Base-by-base conservation (phyloP, 1,140 invertebrate genomes). In the Monochamus saltuarius region DNA sequence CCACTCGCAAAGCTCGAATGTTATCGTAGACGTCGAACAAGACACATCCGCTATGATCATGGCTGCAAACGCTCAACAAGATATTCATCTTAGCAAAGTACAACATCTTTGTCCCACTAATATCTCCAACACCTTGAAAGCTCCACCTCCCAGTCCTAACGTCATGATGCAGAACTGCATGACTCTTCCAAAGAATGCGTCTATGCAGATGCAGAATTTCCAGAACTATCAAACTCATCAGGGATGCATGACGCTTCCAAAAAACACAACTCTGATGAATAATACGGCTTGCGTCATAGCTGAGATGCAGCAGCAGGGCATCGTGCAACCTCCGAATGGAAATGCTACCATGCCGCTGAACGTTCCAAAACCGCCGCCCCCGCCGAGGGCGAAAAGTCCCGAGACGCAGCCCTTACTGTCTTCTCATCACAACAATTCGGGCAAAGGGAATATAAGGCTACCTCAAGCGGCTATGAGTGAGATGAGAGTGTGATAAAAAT, bases 11-110 rank as follows among this genome's bases (percentile, higher is more conserved):
- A 87, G 83, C 65, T 83, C 84, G 13, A 87, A 84, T 66, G 87
- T 90, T 1, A 90, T 92, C 19, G 89, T 92, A 1, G 89, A 91
- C 64, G 88, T 91, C 11, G 89, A 91, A 69, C 88, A 90, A 75
- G 83, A 87, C 71, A 82, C 86, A 62, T 84, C 82, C 66, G 80
- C 85, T 35, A 83, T 86, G 71, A 85, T 90, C 69, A 76, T 88
- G 50, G 84, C 81, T 68, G 82, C 78, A 56, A 85, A 78, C 35
- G 77, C 77, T 63, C 74, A 74, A 65, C 64, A 75, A 71, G 69
- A 75, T 64, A 56, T 73, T 68, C 66, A 66, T 38, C 54, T 64
- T 7, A 54, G 70, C 45, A 79, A 81, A 73, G 68, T 80, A 76
- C 55, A 84, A 82, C 70, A 84, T 81, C 56, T 84, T 77, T 75